Evolutionary conservation across 1,140 invertebrate species (phyloP), one percentile per base, ranked within the genome.

Genomic region (Drosophila serrata): DNA sequence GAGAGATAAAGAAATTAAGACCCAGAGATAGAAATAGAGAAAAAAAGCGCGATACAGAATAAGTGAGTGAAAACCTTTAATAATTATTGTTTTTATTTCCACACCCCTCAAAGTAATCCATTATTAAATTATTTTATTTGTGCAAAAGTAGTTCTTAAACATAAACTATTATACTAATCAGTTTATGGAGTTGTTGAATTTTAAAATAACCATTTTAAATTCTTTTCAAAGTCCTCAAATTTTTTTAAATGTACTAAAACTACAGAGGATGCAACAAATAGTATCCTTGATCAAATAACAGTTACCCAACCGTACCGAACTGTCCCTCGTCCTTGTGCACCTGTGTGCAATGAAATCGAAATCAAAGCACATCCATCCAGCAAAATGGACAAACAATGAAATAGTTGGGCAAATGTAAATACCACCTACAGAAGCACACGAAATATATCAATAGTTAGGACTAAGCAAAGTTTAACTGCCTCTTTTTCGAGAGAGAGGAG

Each of bases 211-310:
- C 11, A 39, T 24, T 24, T 22, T 22, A 22, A 22, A 13, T 5
- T 15, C 15, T 17, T 33, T 11, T 33, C 11, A 12, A 42, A 42
- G 6, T 13, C 6, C 6, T 5, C n/a, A 8, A 4, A 6, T 42
- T 56, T 61, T 19, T 12, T 11, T 40, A 19, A 31, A 31, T 59
- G 60, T n/a, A n/a, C 6, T 24, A 60, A 42, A 59, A 27, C 45
- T 35, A 37, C n/a, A 37, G 1, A 37, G 19, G 48, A 27, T 15
- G 45, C 40, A 59, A 55, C 48, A 76, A 67, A 75, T 76, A 57
- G 49, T 55, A 27, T 51, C 29, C 72, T 59, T 64, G 51, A 72
- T 81, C 80, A 82, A 82, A 82, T 39, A 67, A 57, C 57, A 67
- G 62, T 82, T 79, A 63, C 59, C 59, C 51, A 37, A 51, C 19